A percentile compares a stretch with the other conserved stretches of the same genome.
These are phyloP conservation scores for Turnix velox DNA, from an alignment of 2,113 vertebrate species.

Conservation along the genomic window DNA sequence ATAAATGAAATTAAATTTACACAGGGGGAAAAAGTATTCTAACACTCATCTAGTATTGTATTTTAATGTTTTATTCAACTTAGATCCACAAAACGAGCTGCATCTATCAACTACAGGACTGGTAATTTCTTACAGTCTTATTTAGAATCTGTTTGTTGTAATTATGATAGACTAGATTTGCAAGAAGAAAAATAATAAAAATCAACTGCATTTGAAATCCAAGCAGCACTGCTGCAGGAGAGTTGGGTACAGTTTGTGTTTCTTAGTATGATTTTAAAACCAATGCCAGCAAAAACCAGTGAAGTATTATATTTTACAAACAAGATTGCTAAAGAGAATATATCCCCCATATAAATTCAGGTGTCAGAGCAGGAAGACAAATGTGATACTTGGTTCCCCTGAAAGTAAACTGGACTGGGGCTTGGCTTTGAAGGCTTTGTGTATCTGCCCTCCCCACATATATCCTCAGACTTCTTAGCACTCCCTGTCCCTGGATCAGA, in stretches of 20 bases:
- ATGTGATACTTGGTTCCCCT: not conserved
- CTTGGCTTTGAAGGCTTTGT: not conserved
- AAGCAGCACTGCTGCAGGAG: not conserved
- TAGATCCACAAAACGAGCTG: not conserved
- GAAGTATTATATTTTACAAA: not conserved
- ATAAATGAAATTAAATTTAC: slow-evolving; percentile 41
- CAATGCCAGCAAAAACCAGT: not conserved
- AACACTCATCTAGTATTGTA: not conserved
- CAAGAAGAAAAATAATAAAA: not conserved
- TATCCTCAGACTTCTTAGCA: not conserved
- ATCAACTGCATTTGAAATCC: not conserved
- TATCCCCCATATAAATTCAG: not conserved
- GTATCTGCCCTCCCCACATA: not conserved
- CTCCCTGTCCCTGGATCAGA: not conserved
- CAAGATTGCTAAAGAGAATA: not conserved
- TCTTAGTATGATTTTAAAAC: not conserved
- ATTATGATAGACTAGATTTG: not conserved
- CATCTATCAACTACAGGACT: not conserved
- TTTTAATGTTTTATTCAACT: slow-evolving; percentile 1
- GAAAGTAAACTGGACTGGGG: not conserved
- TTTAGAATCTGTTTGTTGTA: not conserved
- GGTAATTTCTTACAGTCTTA: not conserved
- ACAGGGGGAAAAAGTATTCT: not conserved
- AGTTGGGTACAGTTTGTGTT: not conserved
- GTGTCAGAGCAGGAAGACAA: not conserved